Base-by-base conservation (phyloP, 2,797 vertebrate genomes). In the Chromis chromis region DNA sequence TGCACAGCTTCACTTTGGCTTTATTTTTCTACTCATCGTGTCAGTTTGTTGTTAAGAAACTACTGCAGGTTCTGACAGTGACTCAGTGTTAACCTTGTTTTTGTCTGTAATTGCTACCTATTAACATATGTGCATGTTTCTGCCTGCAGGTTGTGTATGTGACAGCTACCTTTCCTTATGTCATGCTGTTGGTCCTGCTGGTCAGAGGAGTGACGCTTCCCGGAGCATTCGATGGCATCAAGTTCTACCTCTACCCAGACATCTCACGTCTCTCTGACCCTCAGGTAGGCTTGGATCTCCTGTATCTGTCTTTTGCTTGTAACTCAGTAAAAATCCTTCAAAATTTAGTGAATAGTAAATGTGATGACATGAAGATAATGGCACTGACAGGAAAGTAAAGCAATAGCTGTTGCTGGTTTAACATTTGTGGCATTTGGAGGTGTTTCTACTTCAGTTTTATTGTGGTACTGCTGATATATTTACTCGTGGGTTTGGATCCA, bases 211-310 rank as follows among this genome's bases (percentile, higher is more conserved):
- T 99, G 78, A 99, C 98, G 0, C 76, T 99, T 61, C 98, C 98
- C 0, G 98, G 98, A 10, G 98, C 98, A 17, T 92, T 92, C 0
- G 96, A 99, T 13, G 98, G 98, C 64, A 96, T 99, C 88, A 99
- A 97, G 85, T 99, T 99, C 95, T 99, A 99, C 94, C 93, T 99
- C 88, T 99, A 99, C 73, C 98, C 98, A 0, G 96, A 98, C 84
- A 93, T 98, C n/a, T 96, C 96, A 21, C 95, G 97, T 6, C 95
- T 94, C 58, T 94, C 93, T 6, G 93, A 99, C 92, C 97, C 98
- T 53, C 98, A 99, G 97, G 98, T 99, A 97, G 74, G 95, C 54
- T 13, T 58, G 5, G 4, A 58, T 1, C 6, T 17, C 3, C 4
- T 57, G 8, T 48, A 7, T 36, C 44, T 25, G 17, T 44, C 21